phyloP scores from a whole-genome alignment of 2,797 vertebrate species.

The Melopsittacus undulatus region DNA sequence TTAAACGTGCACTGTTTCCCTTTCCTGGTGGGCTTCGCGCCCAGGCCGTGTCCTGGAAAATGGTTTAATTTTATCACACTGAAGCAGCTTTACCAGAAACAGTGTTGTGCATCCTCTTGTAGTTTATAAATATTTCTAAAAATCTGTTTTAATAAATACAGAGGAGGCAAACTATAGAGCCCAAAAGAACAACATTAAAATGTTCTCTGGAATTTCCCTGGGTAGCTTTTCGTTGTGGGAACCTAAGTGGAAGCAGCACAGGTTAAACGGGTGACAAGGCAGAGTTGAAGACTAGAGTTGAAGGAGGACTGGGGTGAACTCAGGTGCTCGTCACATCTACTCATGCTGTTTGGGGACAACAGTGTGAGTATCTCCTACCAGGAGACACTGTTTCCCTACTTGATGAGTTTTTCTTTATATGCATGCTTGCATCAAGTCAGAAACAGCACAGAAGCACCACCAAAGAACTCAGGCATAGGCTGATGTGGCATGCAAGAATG shows the following conservation, averaged over 20 bases:
- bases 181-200: neutral
- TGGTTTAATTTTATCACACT: neutral
- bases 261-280: neutral
- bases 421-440: neutral
- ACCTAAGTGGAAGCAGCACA: neutral
- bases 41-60: neutral
- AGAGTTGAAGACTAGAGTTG: neutral
- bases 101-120: neutral
- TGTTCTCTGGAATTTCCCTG: neutral
- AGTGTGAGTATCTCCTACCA: neutral
- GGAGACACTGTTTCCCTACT: neutral
- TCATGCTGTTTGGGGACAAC: neutral
- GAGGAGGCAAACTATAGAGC: neutral
- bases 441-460: neutral
- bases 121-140: neutral
- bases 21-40: neutral
- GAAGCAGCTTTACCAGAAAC: neutral
- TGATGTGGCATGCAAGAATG: neutral
- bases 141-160: neutral
- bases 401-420: neutral
- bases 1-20: neutral
- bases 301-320: neutral
- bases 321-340: neutral
- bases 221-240: neutral
- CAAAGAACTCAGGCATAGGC: fast-evolving